Conservation (phyloP, 2,888 invertebrate species). For the Coleophora flavipennella region DNA sequence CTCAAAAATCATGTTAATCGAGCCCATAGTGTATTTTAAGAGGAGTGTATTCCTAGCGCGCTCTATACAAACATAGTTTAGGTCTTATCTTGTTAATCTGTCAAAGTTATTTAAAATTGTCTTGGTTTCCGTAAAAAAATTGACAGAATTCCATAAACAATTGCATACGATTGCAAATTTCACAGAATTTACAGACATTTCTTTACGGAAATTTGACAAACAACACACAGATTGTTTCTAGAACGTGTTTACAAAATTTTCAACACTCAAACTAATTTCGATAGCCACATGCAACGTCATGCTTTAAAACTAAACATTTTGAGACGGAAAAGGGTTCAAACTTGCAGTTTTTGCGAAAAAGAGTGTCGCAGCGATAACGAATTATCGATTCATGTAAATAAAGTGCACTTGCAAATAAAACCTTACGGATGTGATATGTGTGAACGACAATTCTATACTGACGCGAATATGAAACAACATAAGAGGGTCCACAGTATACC, state of each 20-base stretch:
- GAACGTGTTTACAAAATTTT: slow-evolving; percentile 46
- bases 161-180: too few species aligned
- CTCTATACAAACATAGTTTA: too few species aligned
- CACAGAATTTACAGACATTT: too few species aligned
- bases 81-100: too few species aligned
- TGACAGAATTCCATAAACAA: too few species aligned
- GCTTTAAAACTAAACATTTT: slow-evolving; percentile 26
- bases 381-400: slow-evolving; percentile 55
- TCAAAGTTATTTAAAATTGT: too few species aligned
- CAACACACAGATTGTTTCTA: too few species aligned
- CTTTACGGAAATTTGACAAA: too few species aligned
- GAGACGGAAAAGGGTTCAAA: slow-evolving; percentile 25
- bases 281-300: slow-evolving; percentile 46
- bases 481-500: slow-evolving; percentile 41
- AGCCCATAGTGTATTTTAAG: slow-evolving; percentile 40
- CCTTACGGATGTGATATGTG: slow-evolving; percentile 62
- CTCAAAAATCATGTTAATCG: slow-evolving; percentile 40
- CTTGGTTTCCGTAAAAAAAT: too few species aligned
- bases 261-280: slow-evolving; percentile 29
- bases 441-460: slow-evolving; percentile 51
- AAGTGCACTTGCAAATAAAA: slow-evolving; percentile 57
- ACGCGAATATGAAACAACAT: slow-evolving; percentile 43
- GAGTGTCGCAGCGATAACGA: slow-evolving; percentile 44
- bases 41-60: too few species aligned
- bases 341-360: slow-evolving; percentile 59